phyloP scores from a whole-genome alignment of 2,113 vertebrate genomes.

The Siniperca knerii region DNA sequence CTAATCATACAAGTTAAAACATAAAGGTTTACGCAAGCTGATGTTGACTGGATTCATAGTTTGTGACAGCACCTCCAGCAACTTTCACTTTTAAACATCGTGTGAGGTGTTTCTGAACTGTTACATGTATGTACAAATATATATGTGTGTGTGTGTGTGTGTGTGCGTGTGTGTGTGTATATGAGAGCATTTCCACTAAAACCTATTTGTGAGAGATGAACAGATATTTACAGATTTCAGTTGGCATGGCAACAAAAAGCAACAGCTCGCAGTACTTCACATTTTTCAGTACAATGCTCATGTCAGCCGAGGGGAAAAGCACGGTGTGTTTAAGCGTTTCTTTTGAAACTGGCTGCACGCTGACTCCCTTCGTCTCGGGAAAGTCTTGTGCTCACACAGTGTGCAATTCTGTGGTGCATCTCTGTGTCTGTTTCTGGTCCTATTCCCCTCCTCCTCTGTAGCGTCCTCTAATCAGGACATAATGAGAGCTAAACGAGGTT shows the following conservation, averaged over 20 bases:
- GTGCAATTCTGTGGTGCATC: conserved; percentile 53
- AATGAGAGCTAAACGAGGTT: conserved; percentile 85
- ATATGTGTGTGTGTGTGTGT: background rate
- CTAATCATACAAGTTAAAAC: background rate
- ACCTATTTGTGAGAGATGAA: conserved; percentile 47
- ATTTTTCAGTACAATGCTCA: conserved; percentile 60
- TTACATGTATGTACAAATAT: background rate
- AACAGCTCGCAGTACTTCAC: conserved; percentile 75
- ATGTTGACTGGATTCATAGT: background rate
- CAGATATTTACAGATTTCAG: conserved; percentile 80
- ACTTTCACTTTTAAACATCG: conserved; percentile 18
- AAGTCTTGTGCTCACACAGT: conserved; percentile 26
- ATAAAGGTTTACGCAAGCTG: background rate
- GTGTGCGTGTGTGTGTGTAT: background rate
- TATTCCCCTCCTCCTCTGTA: conserved; percentile 71
- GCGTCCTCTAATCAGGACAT: conserved; percentile 83
- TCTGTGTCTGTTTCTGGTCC: conserved; percentile 73
- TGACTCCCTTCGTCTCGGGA: conserved; percentile 16
- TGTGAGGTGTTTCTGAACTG: conserved; percentile 3
- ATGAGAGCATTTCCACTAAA: conserved; percentile 47
- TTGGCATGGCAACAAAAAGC: conserved; percentile 84
- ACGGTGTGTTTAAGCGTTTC: conserved; percentile 47
- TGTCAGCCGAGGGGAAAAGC: conserved; percentile 51
- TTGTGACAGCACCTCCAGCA: background rate
- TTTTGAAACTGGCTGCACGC: conserved; percentile 43